phyloP scores from a whole-genome alignment of 2,888 invertebrate species.

The Cephus sareptanus region DNA sequence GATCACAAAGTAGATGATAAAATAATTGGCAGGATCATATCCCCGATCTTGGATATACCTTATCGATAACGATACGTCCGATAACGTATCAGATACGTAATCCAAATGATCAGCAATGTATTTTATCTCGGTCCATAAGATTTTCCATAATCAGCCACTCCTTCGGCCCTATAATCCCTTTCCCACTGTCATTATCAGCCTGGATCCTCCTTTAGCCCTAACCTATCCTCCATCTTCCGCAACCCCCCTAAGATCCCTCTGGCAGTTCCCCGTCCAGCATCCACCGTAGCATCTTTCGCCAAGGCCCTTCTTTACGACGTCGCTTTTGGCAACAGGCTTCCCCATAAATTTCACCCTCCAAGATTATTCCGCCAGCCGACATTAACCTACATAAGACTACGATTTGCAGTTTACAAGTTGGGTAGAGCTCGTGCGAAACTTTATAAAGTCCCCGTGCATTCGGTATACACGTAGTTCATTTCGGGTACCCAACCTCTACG shows the following conservation, averaged over 20 bases:
- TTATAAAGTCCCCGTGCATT: background rate
- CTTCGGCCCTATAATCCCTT: constrained; percentile 18
- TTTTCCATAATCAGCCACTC: constrained; percentile 51
- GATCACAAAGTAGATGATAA: too few species aligned
- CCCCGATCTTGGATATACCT: background rate
- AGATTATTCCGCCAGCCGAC: constrained; percentile 43
- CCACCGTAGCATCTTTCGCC: background rate
- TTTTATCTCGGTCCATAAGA: too few species aligned
- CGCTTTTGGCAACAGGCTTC: constrained; percentile 47
- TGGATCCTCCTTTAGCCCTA: constrained; percentile 1
- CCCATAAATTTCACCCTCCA: constrained; percentile 41
- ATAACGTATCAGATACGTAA: background rate
- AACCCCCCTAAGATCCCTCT: constrained; percentile 9
- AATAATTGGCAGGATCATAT: background rate
- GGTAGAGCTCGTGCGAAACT: background rate
- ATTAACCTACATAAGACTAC: constrained; percentile 41
- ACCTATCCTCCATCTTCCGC: constrained; percentile 8
- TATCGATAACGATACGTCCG: background rate
- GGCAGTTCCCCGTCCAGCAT: constrained; percentile 10
- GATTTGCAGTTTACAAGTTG: constrained; percentile 44
- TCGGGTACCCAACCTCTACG: background rate
- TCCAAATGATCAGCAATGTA: too few species aligned
- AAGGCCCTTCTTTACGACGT: constrained; percentile 30
- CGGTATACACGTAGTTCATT: background rate
- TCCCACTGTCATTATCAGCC: constrained; percentile 42